Evolutionary conservation across 1,140 invertebrate genomes (phyloP), one percentile per base, ranked within the genome.

Genomic region (Lasaia peninsularis): DNA sequence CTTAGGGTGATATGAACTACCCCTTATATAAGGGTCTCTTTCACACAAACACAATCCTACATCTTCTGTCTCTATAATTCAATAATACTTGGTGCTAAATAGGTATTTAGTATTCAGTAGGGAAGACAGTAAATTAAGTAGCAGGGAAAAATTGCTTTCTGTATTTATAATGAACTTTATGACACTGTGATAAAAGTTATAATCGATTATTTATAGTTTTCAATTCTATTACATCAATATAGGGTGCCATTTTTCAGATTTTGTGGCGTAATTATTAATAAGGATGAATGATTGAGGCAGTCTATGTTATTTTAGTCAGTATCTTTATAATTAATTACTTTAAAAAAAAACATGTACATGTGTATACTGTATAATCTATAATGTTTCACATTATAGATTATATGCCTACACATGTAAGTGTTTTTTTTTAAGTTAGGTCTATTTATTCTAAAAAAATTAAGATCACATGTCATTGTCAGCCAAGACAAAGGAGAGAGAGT

Each of bases 91-190:
- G 62, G 63, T 75, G 78, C 73, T 85, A 85, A 86, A 86, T 88
- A 85, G 85, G 83, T 78, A 76, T 86, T 88, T 88, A 83, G 80
- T 85, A 86, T 86, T 86, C 85, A 66, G 80, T 78, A 83, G 82
- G 82, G 85, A 78, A 78, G 67, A 67, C 64, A 73, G 78, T 83
- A 86, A 86, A 88, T 66, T 75, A 64, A 80, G 80, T 76, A 76
- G 77, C 64, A 63, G 71, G 74, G 82, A 86, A 88, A 86, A 87
- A 86, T 83, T 65, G 77, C 72, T 56, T 69, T 58, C 55, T 55
- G 60, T 52, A 31, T 62, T 34, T 10, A 34, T 18, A 12, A 33
- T 49, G 12, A 35, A 12, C 44, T 54, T 63, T 82, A 75, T 65
- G 0, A 1, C 1, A 18, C 52, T 8, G 7, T 0, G 0, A 53